Evolutionary conservation across 2,888 invertebrate species (phyloP).

Genomic region (Agrochola lychnidis): DNA sequence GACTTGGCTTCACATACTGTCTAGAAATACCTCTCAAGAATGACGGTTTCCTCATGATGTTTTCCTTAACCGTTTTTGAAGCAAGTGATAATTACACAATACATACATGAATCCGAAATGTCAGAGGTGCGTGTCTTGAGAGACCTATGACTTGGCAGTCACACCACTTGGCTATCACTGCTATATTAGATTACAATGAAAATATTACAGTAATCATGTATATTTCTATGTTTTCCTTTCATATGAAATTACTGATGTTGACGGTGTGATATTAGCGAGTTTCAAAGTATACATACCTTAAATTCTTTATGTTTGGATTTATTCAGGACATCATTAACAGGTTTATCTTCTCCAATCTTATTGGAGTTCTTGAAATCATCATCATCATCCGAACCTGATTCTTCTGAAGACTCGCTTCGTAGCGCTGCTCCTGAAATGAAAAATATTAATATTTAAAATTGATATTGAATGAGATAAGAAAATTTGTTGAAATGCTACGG

Average conservation of each 20-base stretch:
- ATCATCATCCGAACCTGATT: conserved; percentile 83
- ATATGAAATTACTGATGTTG: neutral
- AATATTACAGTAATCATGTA: neutral
- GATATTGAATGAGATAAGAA: neutral
- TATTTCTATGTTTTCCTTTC: neutral
- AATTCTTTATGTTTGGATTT: conserved; percentile 85
- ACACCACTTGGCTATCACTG: too few species aligned
- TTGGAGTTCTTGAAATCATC: conserved; percentile 80
- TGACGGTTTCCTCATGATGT: too few species aligned
- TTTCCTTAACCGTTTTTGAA: too few species aligned
- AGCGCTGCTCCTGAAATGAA: conserved; percentile 73
- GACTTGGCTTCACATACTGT: too few species aligned
- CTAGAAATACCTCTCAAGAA: too few species aligned
- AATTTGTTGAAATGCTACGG: neutral
- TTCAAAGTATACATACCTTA: conserved; percentile 75
- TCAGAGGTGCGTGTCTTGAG: too few species aligned
- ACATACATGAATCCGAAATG: too few species aligned
- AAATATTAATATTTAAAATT: neutral
- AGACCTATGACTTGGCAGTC: too few species aligned
- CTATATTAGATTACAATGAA: neutral
- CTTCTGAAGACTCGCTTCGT: conserved; percentile 81
- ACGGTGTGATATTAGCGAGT: neutral
- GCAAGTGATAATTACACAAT: too few species aligned
- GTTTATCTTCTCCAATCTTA: conserved; percentile 82
- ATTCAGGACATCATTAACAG: conserved; percentile 83